Percentiles rank a stretch among this genome's conserved stretches.
Evolutionary conservation across 2,797 vertebrate genomes (phyloP).

Genomic region (Ciconia nigra): DNA sequence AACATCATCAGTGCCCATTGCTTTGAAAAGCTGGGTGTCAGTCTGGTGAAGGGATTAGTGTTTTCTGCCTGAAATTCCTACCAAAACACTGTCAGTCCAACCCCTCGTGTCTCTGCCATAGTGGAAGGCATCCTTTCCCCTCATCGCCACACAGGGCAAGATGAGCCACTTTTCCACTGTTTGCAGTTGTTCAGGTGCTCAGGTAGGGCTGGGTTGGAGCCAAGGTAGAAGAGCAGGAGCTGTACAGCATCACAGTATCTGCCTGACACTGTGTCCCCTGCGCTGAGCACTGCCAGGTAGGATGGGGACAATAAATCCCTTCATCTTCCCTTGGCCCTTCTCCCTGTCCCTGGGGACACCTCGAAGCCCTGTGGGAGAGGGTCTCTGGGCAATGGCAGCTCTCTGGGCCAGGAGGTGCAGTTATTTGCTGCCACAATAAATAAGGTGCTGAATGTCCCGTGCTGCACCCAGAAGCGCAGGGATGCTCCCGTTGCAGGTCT

Average conservation of each 20-base stretch:
- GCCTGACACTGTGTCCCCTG: background rate
- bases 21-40: background rate
- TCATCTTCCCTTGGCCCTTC: background rate
- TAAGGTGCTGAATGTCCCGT: accelerated
- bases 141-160: background rate
- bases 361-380: background rate
- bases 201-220: background rate
- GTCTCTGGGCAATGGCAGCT: background rate
- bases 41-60: background rate
- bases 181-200: background rate
- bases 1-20: background rate
- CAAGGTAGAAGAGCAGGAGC: background rate
- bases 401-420: background rate
- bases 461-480: background rate
- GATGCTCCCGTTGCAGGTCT: background rate
- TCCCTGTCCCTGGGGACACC: background rate
- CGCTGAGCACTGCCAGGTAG: background rate
- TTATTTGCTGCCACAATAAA: background rate
- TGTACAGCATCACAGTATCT: background rate
- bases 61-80: background rate
- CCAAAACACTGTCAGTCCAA: background rate
- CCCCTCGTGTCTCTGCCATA: background rate
- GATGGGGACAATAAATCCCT: background rate
- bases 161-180: background rate
- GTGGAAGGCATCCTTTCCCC: background rate